Evolutionary conservation across 1,140 invertebrate species (phyloP), one percentile per base, ranked within the genome.

Genomic region (Dryas iulia): DNA sequence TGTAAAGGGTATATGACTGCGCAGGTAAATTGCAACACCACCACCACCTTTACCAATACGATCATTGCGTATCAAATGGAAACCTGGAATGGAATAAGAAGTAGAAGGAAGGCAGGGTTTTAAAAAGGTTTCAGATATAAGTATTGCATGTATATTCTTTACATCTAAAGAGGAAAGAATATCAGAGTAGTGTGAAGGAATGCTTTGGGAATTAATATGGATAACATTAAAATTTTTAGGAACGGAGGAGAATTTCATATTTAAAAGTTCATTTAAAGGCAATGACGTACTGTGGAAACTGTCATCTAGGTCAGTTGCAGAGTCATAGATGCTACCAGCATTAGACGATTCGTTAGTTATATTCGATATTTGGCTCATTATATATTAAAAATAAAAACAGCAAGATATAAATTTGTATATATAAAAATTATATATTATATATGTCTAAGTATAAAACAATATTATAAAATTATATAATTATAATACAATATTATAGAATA

Each of bases 41-140:
- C 33, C 11, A 39, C 33, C 11, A 39, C 33, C 33, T 14, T 61
- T 69, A 21, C 26, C 58, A 14, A 18, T 53, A n/a, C 74, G 59
- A 18, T 73, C 71, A 57, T 76, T 58, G n/a, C 56, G 56, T 25
- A 58, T 58, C 6, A 58, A 14, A 8, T 58, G 56, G 24, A 3
- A 58, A 71, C 59, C 53, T 56, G 61, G 25, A 33, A 64, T 23
- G 8, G 52, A 33, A 21, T 56, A 64, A 2, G 61, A 64, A 21
- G 47, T 64, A 3, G 61, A 64, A 5, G 47, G 4, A 30, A 64
- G 26, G 31, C 53, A 33, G 23, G 61, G 61, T n/a, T 64, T 64
- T 12, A 64, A 25, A 47, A 47, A 64, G n/a, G 52, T 25, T 33
- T 64, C 61, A 7, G 52, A 64, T 14, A 64, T 33, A 12, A 64